Conservation (phyloP, 2,797 vertebrate species). For the Myotis pilosus region DNA sequence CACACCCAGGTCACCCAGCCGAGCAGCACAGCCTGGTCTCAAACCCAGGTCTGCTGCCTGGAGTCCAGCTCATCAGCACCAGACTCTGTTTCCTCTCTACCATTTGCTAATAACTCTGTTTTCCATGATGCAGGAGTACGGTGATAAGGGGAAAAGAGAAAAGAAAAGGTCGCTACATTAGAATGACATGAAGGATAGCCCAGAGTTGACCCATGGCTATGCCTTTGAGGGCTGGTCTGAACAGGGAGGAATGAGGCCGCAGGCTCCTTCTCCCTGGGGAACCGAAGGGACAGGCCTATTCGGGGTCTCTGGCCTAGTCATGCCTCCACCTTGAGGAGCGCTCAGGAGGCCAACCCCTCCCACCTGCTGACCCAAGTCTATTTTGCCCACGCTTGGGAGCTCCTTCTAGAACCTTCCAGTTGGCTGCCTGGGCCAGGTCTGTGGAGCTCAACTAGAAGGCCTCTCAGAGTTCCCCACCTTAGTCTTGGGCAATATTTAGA, state of each 20-base stretch:
- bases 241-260: background rate
- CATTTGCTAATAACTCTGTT: background rate
- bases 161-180: background rate
- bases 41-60: background rate
- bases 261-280: background rate
- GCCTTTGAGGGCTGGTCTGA: background rate
- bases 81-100: background rate
- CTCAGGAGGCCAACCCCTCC: background rate
- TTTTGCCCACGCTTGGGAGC: background rate
- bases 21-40: background rate
- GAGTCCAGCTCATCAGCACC: background rate
- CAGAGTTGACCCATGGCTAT: background rate
- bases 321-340: background rate
- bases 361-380: background rate
- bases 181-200: background rate
- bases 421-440: background rate
- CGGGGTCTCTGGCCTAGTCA: background rate
- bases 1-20: background rate
- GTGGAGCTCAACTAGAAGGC: background rate
- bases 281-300: background rate
- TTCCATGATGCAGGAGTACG: background rate
- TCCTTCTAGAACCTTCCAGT: slow-evolving; percentile 11
- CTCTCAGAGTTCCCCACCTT: background rate
- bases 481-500: background rate
- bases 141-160: background rate